phyloP scores from a whole-genome alignment of 2,888 invertebrate genomes.

The Tetanocera ferruginea region DNA sequence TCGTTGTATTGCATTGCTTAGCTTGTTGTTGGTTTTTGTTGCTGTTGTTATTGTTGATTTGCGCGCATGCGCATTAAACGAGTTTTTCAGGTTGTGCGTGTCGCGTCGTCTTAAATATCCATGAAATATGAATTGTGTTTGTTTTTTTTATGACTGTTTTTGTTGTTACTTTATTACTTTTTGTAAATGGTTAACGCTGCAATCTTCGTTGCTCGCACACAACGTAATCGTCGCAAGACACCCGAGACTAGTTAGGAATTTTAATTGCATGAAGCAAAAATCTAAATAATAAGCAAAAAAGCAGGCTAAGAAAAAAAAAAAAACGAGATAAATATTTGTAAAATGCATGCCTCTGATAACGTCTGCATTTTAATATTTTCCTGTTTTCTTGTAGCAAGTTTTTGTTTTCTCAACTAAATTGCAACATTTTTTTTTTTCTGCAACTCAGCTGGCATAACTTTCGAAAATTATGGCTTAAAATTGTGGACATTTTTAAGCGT shows the following conservation, averaged over 20 bases:
- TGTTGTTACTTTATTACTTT: neutral
- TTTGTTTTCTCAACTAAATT: neutral
- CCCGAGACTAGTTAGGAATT: conserved; percentile 19
- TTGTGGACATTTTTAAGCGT: neutral
- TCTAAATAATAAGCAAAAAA: neutral
- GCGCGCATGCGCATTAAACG: conserved; percentile 10
- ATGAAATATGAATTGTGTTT: too few species aligned
- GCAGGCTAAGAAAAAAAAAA: conserved; percentile 10
- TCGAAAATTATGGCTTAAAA: neutral
- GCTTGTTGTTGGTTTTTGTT: too few species aligned
- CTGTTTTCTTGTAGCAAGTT: neutral
- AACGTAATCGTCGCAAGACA: neutral
- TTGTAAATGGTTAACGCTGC: neutral
- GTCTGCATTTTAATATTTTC: neutral
- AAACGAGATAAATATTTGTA: neutral
- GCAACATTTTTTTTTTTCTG: neutral
- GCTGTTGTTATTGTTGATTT: neutral
- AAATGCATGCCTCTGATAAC: neutral
- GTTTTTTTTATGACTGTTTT: neutral
- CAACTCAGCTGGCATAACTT: neutral
- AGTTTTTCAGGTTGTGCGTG: conserved; percentile 7
- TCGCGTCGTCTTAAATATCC: too few species aligned
- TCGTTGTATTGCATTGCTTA: conserved; percentile 6
- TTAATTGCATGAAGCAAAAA: conserved; percentile 19
- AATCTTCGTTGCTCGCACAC: neutral